Base-by-base conservation (phyloP, 1,140 invertebrate genomes). In the Littorina saxatilis region DNA sequence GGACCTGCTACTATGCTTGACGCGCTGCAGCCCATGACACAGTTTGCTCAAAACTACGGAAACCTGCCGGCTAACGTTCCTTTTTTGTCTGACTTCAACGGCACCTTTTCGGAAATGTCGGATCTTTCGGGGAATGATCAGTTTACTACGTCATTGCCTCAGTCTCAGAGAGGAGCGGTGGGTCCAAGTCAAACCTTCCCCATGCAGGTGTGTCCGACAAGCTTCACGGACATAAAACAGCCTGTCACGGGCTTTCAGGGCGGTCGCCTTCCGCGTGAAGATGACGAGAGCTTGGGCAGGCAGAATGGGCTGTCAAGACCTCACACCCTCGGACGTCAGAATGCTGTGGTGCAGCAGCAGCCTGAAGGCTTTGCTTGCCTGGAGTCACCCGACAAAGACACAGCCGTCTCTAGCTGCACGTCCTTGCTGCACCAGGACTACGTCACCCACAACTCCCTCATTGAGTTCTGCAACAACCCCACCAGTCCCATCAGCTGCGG, bases 391-490 rank as follows among this genome's bases (percentile, higher is more conserved):
- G 66, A 55, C 55, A 76, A 20, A 55, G 74, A 76, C 29, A 27
- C 5, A 27, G 37, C 15, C 20, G 23, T 50, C n/a, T 20, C 50
- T 27, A n/a, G 4, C 29, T 4, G 50, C 35, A 35, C 66, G 1
- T 68, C 66, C 35, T 68, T 39, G 13, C 32, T 68, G 66, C 32
- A 68, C 35, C 35, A 17, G 2, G 70, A 43, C 40, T 73, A 73
- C 39, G 43, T 73, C 17, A 23, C 40, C 40, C 70, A 73, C 27
- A 39, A 73, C 70, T 9, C 7, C 23, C 0, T 50, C 5, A 73
- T 73, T 20, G 40, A 52, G 3, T 73, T 73, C 40, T 73, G 40
- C 70, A 73, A 73, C 43, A 73, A 73, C 27, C 70, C 70, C 70
- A 29, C 70, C 70, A 73, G 70, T n/a, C 70, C 39, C 3, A 39